Evolutionary conservation across 2,797 vertebrate genomes (phyloP).

Genomic region (Epinephelus awoara): DNA sequence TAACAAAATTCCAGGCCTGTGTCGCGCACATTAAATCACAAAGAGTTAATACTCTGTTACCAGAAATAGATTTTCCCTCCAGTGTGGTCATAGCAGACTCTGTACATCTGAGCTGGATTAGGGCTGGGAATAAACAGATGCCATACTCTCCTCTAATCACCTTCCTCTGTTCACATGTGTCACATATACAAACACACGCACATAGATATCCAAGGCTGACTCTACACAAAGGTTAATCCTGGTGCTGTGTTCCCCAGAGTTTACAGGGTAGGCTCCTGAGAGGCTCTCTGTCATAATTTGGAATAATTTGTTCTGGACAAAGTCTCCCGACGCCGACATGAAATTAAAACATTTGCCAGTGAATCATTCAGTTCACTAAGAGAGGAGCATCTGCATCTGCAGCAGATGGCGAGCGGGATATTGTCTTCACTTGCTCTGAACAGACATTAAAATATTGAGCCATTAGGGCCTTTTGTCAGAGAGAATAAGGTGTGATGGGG

Average conservation of each 20-base stretch:
- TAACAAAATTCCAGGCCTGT: background rate
- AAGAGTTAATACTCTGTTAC: background rate
- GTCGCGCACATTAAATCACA: background rate
- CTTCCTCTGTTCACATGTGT: background rate
- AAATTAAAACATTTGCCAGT: constrained; percentile 58
- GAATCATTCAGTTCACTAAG: constrained; percentile 25
- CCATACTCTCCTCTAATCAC: background rate
- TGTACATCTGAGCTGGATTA: background rate
- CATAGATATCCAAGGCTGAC: background rate
- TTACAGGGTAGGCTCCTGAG: constrained; percentile 21
- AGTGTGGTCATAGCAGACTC: background rate
- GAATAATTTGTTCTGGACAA: constrained; percentile 52
- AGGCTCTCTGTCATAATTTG: constrained; percentile 52
- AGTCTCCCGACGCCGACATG: constrained; percentile 29
- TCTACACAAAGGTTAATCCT: constrained; percentile 35
- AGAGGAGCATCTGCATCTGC: constrained; percentile 47
- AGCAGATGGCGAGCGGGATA: constrained; percentile 51
- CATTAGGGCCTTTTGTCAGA: constrained; percentile 71
- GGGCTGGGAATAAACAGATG: background rate
- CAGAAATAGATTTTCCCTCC: background rate
- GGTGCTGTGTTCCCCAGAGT: background rate
- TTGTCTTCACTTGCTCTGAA: constrained; percentile 49
- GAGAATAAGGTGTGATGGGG: constrained; percentile 72
- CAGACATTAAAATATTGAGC: constrained; percentile 66
- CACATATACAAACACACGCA: background rate